phyloP scores from a whole-genome alignment of 2,797 vertebrate genomes.

The Silurus lanzhouensis region DNA sequence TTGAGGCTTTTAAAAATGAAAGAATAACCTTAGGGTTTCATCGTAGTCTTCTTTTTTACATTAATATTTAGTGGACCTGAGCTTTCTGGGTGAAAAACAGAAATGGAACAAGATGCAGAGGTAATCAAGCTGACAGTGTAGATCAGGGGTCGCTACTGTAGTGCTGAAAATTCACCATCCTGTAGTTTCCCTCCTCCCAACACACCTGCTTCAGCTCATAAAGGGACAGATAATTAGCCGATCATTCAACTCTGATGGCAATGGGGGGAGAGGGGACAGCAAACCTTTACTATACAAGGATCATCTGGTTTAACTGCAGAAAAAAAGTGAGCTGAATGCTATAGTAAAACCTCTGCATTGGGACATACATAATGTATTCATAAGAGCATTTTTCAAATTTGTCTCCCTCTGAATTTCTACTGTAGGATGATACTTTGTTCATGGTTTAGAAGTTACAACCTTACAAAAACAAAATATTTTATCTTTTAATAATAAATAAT shows the following conservation, averaged over 20 bases:
- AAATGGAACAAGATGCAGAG: not conserved
- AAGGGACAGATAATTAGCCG: not conserved
- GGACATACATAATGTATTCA: constrained; percentile 3
- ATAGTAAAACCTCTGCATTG: not conserved
- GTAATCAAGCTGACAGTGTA: not conserved
- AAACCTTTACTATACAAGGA: not conserved
- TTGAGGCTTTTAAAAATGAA: not conserved
- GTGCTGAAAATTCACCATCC: not conserved
- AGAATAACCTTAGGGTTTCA: not conserved
- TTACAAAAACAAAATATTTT: too few species aligned
- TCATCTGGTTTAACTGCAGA: not conserved
- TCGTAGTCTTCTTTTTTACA: not conserved
- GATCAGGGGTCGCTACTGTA: not conserved
- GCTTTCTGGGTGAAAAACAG: not conserved
- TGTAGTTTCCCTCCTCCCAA: not conserved
- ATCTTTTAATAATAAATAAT: too few species aligned
- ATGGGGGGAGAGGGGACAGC: not conserved
- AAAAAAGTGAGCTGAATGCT: not conserved
- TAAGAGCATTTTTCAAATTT: not conserved
- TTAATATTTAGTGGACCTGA: not conserved
- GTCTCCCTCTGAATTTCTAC: not conserved
- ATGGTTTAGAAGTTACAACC: not conserved
- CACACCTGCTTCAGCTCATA: not conserved
- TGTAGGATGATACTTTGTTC: not conserved
- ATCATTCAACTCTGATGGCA: not conserved